Base-by-base conservation (phyloP, 2,888 invertebrate species). In the Nephrotoma appendiculata region DNA sequence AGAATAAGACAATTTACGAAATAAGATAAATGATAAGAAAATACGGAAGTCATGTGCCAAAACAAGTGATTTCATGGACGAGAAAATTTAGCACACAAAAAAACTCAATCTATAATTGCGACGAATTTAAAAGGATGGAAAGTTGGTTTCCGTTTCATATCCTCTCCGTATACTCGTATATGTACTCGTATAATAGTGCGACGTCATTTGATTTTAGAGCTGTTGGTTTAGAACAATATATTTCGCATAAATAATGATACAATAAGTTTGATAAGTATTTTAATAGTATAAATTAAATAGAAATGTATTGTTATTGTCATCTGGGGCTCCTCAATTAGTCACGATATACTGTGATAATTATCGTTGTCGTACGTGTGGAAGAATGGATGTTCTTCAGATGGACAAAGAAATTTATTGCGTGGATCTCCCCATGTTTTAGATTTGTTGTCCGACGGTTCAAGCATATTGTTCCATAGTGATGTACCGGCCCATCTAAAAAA, bases 391-490 rank as follows among this genome's bases (percentile, higher is more conserved):
- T 92, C 89, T 86, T 89, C 87, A 0, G 92, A 92, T 12, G 93
- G 93, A 88, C 94, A 94, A 3, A 90, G 44, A 87, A 93, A 92
- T 87, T 88, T 90, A 43, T 90, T 88, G 87, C 92, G 91, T 42
- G 90, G 87, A 43, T 89, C 88, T 5, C 87, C 86, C 92, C 92
- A 92, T 83, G 89, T 89, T 5, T 87, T 87, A 4, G 91, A 89
- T 89, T 93, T 93, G n/a, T 89, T 88, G 0, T 92, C 92, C 6
- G 91, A 90, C 12, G 93, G 92, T 89, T 93, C 91, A 88, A 94
- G 87, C 89, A 94, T 89, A 88, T 93, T 93, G 88, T 93, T 93
- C 93, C 93, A 94, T 6, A 93, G 87, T n/a, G 91, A 90, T 88
- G 92, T 92, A 5, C 92, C 91, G 88, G 91, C 93, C 88, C 88